These are phyloP conservation scores for Euclidia mi DNA, from an alignment of 2,888 invertebrate species.

Conservation along the genomic window DNA sequence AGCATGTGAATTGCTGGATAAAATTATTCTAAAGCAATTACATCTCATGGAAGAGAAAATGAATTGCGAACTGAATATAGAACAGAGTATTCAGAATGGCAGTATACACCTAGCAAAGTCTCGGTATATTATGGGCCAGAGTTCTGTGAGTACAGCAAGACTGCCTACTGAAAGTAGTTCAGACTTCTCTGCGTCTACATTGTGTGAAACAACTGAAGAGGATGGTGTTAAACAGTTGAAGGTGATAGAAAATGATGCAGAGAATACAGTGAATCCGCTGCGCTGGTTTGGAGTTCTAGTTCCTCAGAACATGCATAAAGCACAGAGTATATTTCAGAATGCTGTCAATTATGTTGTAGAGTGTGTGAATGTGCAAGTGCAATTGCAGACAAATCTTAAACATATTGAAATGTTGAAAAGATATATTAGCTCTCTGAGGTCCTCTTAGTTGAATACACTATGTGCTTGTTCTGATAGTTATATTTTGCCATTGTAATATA, in stretches of 20 bases:
- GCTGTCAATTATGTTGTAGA: slow-evolving; percentile 92
- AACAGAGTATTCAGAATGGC: slow-evolving; percentile 92
- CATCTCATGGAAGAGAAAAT: slow-evolving; percentile 94
- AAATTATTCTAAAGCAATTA: slow-evolving; percentile 92
- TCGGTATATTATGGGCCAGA: slow-evolving; percentile 94
- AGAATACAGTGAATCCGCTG: slow-evolving; percentile 91
- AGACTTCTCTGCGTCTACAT: slow-evolving; percentile 78
- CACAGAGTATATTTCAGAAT: slow-evolving; percentile 93
- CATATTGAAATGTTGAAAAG: slow-evolving; percentile 69
- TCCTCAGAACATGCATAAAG: slow-evolving; percentile 93
- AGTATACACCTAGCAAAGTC: slow-evolving; percentile 93
- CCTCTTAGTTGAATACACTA: slow-evolving; percentile 4
- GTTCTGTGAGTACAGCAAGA: slow-evolving; percentile 92
- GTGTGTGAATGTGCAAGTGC: slow-evolving; percentile 92
- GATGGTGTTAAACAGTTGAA: slow-evolving; percentile 81
- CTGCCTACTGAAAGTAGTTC: slow-evolving; percentile 92
- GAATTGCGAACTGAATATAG: slow-evolving; percentile 91
- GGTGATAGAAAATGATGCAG: slow-evolving; percentile 69
- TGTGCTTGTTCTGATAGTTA: no score
- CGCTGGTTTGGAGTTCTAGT: slow-evolving; percentile 97
- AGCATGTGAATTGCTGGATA: slow-evolving; percentile 91
- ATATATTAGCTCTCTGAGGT: slow-evolving; percentile 61
- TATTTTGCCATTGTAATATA: no score
- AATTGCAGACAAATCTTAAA: slow-evolving; percentile 82
- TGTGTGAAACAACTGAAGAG: slow-evolving; percentile 77